A percentile compares a stretch with the other conserved stretches of the same genome.
phyloP scores from a whole-genome alignment of 2,797 vertebrate genomes.

The Synanceia verrucosa region DNA sequence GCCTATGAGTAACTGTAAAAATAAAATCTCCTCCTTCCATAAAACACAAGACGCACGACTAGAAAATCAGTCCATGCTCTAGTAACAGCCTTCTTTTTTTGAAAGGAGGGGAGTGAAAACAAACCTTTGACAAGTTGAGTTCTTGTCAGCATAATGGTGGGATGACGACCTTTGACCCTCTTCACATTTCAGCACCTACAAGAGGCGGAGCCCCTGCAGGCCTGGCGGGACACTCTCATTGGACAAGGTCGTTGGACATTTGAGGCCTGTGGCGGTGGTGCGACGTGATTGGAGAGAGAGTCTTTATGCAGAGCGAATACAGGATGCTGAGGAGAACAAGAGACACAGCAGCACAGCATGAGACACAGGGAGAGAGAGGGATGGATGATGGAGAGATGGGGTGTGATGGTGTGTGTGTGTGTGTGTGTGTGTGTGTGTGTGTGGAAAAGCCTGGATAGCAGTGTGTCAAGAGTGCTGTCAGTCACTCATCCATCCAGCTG shows the following conservation, averaged over 20 bases:
- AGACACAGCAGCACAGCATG: slow-evolving; percentile 55
- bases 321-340: slow-evolving; percentile 60
- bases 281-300: slow-evolving; percentile 47
- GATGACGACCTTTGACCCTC: slow-evolving; percentile 52
- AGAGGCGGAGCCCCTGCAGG: slow-evolving; percentile 25
- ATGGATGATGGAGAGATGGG: slow-evolving; percentile 60
- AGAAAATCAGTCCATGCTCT: slow-evolving; percentile 1
- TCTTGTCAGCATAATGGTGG: slow-evolving; percentile 20
- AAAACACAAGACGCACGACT: slow-evolving; percentile 6
- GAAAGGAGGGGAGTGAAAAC: not conserved
- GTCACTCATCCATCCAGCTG: slow-evolving; percentile 99
- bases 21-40: not conserved
- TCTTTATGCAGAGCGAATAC: slow-evolving; percentile 26
- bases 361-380: slow-evolving; percentile 19
- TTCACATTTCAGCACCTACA: not conserved
- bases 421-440: slow-evolving; percentile 16
- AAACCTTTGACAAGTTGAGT: slow-evolving; percentile 12
- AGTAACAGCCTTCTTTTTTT: not conserved
- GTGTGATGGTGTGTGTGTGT: slow-evolving; percentile 25
- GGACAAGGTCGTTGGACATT: slow-evolving; percentile 62
- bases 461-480: slow-evolving; percentile 93
- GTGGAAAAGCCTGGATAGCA: slow-evolving; percentile 90
- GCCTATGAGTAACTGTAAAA: not conserved
- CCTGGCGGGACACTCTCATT: slow-evolving; percentile 49
- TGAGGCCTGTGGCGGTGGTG: slow-evolving; percentile 22